Evolutionary conservation across 2,797 vertebrate genomes (phyloP), one percentile per base, ranked within the genome.

Genomic region (Stomatorhinus walkeri): DNA sequence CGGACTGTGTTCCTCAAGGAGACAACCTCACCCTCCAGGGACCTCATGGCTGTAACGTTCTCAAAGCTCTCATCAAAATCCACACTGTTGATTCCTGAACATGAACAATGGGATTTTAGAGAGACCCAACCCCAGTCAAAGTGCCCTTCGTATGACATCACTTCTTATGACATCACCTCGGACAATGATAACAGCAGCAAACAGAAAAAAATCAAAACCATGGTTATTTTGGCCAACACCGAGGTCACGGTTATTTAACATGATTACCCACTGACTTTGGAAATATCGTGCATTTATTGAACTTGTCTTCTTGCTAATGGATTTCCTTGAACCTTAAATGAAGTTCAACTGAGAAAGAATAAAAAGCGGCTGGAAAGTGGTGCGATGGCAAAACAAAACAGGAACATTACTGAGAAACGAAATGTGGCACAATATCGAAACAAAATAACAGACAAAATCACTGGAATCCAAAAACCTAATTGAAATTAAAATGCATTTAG

Each of bases 11-110:
- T 97, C 94, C 95, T 96, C 90, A 99, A 95, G n/a, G 95, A 94
- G 9, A 99, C 97, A 7, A 93, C 92, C 94, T 99, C 98, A 89
- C 98, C 98, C 90, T 99, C 98, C 92, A 97, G 94, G 88, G 98
- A 99, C 92, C 96, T 97, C 97, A 99, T 99, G 88, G 97, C 96
- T 87, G 95, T 93, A 91, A 99, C 99, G 93, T 96, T 92, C 92
- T 97, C 97, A 92, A 94, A 97, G 79, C 96, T 95, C 12, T 96
- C 94, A 94, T 99, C 98, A 94, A 99, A 99, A 88, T 93, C 95
- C 83, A 99, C 98, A 91, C 96, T 97, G 95, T 97, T 96, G 94
- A 99, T 99, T 68, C 98, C 98, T 99, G 89, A 87, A 87, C 5
- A 91, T 14, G 28, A 88, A 19, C 64, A 36, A 40, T 49, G 83